Conservation (phyloP, 1,140 invertebrate species). For the Steinernema feltiae region DNA sequence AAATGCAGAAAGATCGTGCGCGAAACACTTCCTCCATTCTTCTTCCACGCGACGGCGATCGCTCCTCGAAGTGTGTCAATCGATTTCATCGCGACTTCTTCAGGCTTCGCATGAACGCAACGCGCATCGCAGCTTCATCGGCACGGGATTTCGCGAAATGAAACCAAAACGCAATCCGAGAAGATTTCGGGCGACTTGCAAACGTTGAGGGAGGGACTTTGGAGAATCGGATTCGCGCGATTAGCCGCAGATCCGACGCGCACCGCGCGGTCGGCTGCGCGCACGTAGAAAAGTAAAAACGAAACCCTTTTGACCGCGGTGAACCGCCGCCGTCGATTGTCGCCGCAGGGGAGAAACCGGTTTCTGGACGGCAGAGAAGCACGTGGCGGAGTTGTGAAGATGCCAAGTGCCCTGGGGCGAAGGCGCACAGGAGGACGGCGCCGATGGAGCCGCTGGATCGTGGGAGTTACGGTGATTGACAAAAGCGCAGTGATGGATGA, state of each 20-base stretch:
- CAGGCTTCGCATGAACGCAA: no score
- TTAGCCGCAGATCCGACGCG: not conserved
- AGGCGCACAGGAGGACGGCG: constrained; percentile 1
- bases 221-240: not conserved
- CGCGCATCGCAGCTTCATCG: no score
- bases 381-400: not conserved
- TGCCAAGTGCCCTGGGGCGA: constrained; percentile 5
- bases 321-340: not conserved
- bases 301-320: constrained; percentile 1
- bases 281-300: not conserved
- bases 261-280: no score
- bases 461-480: not conserved
- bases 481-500: no score
- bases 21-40: no score
- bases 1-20: no score
- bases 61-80: not conserved
- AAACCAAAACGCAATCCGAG: no score
- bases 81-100: not conserved
- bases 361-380: not conserved
- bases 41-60: not conserved
- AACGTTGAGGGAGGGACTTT: no score
- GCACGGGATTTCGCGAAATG: no score
- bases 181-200: no score
- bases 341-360: not conserved
- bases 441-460: not conserved